phyloP scores from a whole-genome alignment of 2,113 vertebrate genomes.

The Bos taurus region DNA sequence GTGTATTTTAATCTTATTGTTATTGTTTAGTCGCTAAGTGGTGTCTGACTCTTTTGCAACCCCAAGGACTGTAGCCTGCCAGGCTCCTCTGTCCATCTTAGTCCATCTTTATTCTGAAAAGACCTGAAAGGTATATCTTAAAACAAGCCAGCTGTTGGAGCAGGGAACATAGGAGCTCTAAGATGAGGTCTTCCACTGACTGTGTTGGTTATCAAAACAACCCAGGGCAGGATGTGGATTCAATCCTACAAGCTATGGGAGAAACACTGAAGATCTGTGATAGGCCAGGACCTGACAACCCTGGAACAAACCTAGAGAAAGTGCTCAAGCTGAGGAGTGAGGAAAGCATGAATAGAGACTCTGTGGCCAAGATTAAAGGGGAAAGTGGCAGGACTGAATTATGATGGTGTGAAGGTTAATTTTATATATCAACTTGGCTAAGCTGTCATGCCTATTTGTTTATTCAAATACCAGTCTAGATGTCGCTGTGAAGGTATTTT shows the following conservation, averaged over 20 bases:
- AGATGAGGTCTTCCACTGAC: not conserved
- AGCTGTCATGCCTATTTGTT: not conserved
- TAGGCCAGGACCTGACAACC: not conserved
- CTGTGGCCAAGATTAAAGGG: not conserved
- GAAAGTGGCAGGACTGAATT: not conserved
- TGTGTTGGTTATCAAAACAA: not conserved
- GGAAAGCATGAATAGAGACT: not conserved
- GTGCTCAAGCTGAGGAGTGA: not conserved
- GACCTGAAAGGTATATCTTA: not conserved
- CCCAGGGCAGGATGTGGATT: not conserved
- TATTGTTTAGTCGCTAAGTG: not conserved
- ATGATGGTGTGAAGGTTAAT: not conserved
- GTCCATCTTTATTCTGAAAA: not conserved
- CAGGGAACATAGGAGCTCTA: accelerated
- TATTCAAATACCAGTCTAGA: not conserved
- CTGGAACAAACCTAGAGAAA: not conserved
- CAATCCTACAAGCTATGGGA: not conserved
- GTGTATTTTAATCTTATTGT: not conserved
- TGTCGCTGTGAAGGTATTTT: not conserved
- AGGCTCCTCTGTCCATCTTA: not conserved
- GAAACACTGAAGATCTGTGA: not conserved
- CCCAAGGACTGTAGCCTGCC: not conserved
- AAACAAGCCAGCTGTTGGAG: not conserved
- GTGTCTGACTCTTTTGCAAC: not conserved
- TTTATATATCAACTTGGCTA: not conserved